Percentiles rank a stretch among this genome's conserved stretches.
Evolutionary conservation across 2,113 vertebrate genomes (phyloP).

Genomic region (Ptychochromis oligacanthus): DNA sequence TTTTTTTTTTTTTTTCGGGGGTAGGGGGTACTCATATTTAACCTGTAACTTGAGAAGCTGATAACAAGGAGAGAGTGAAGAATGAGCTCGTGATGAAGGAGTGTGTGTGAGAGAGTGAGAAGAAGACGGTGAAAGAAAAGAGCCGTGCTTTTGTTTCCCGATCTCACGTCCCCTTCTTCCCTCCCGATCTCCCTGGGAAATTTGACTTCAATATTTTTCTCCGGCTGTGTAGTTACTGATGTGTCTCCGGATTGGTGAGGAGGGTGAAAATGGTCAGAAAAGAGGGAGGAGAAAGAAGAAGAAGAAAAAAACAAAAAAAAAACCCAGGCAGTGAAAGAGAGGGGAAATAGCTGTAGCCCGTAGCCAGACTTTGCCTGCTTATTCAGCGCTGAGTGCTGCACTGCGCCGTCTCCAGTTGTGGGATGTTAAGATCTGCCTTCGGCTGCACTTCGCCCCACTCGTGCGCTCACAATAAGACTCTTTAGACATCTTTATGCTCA

Average conservation of each 20-base stretch:
- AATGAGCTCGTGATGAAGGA: slow-evolving; percentile 43
- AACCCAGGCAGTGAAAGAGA: slow-evolving; percentile 41
- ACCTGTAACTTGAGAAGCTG: slow-evolving; percentile 81
- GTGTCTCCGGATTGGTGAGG: slow-evolving; percentile 57
- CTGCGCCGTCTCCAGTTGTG: slow-evolving; percentile 69
- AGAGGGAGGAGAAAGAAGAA: slow-evolving; percentile 72
- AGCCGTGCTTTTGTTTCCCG: slow-evolving; percentile 57
- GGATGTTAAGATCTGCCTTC: slow-evolving; percentile 64
- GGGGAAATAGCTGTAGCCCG: slow-evolving; percentile 55
- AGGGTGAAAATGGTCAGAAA: slow-evolving; percentile 53
- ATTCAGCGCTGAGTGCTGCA: slow-evolving; percentile 71
- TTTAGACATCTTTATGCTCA: slow-evolving; percentile 66
- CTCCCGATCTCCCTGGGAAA: slow-evolving; percentile 68
- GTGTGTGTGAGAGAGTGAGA: slow-evolving; percentile 17
- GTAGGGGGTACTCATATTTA: slow-evolving; percentile 82
- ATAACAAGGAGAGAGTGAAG: slow-evolving; percentile 73
- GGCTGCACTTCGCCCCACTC: slow-evolving; percentile 58
- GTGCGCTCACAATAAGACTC: slow-evolving; percentile 59
- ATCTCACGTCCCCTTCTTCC: slow-evolving; percentile 47
- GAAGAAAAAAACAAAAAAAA: too few relatives aligned
- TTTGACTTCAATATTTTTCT: slow-evolving; percentile 52
- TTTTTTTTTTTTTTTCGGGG: not conserved
- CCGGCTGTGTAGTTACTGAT: slow-evolving; percentile 51
- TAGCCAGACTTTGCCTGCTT: slow-evolving; percentile 73
- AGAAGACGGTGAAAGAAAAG: slow-evolving; percentile 38